Evolutionary conservation across 1,140 invertebrate species (phyloP).

Genomic region (Drosophila rufa): DNA sequence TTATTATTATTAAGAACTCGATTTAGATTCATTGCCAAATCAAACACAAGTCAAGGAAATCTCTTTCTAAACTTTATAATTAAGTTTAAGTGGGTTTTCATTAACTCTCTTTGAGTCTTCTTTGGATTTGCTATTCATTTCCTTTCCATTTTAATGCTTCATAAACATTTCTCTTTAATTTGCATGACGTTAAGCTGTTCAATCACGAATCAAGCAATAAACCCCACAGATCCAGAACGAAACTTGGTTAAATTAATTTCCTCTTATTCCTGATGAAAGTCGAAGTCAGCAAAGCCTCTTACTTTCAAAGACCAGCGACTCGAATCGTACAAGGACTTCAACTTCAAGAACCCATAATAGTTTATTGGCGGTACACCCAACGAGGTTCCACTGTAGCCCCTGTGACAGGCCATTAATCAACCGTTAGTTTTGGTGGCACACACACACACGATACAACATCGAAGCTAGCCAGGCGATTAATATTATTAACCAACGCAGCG

Average conservation of each 20-base stretch:
- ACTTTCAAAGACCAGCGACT: too few relatives aligned
- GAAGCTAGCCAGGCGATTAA: conserved; percentile 38
- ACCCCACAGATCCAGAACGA: not conserved
- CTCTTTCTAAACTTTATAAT: not conserved
- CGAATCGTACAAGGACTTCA: not conserved
- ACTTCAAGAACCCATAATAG: not conserved
- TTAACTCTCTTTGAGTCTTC: not conserved
- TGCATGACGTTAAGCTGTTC: conserved; percentile 5
- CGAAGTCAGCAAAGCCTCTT: not conserved
- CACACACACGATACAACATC: conserved; percentile 23
- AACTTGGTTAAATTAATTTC: not conserved
- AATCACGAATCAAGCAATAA: not conserved
- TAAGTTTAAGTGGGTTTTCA: too few relatives aligned
- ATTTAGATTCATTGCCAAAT: too few relatives aligned
- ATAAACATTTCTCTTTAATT: conserved; percentile 5
- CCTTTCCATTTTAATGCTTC: conserved; percentile 2
- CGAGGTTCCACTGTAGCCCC: conserved; percentile 26
- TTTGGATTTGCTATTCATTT: not conserved
- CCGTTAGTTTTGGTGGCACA: conserved; percentile 51
- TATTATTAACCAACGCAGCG: conserved; percentile 51
- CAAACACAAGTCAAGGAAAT: not conserved
- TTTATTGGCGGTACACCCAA: not conserved
- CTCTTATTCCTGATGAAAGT: not conserved
- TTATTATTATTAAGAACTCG: too few relatives aligned
- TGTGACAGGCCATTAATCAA: conserved; percentile 59